Conservation (phyloP, 1,140 invertebrate genomes). For the Drosophila nasuta region DNA sequence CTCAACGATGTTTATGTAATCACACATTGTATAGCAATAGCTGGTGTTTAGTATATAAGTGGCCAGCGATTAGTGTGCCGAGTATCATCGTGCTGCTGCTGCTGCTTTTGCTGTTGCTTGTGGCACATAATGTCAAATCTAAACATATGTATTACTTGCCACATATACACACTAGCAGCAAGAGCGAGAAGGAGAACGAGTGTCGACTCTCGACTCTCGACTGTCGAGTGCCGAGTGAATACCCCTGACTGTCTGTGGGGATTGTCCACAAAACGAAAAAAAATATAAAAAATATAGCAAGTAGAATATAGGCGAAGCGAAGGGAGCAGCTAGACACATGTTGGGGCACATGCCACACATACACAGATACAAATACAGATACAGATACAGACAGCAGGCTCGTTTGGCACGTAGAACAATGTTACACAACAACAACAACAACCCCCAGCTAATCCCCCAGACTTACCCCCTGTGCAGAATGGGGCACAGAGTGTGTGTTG, state of each 20-base stretch:
- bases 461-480: constrained; percentile 7
- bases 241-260: constrained; percentile 45
- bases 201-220: too few species aligned
- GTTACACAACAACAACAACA: constrained; percentile 46
- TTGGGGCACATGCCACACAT: constrained; percentile 38
- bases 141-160: constrained; percentile 76
- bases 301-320: constrained; percentile 15
- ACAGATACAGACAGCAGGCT: constrained; percentile 32
- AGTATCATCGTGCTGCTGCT: background rate
- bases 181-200: constrained; percentile 13
- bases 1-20: too few species aligned
- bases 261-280: constrained; percentile 32
- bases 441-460: constrained; percentile 47
- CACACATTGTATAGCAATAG: too few species aligned
- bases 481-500: constrained; percentile 27
- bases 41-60: background rate
- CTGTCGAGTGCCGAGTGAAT: constrained; percentile 23
- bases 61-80: constrained; percentile 1
- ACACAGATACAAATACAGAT: constrained; percentile 19
- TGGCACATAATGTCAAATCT: constrained; percentile 71
- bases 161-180: constrained; percentile 36
- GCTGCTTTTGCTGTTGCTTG: background rate
- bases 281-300: constrained; percentile 23
- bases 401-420: constrained; percentile 56
- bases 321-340: constrained; percentile 43